A percentile compares a stretch with the other conserved stretches of the same genome.
These are phyloP conservation scores for Phaethon lepturus DNA, from an alignment of 2,113 vertebrate species.

Conservation along the genomic window DNA sequence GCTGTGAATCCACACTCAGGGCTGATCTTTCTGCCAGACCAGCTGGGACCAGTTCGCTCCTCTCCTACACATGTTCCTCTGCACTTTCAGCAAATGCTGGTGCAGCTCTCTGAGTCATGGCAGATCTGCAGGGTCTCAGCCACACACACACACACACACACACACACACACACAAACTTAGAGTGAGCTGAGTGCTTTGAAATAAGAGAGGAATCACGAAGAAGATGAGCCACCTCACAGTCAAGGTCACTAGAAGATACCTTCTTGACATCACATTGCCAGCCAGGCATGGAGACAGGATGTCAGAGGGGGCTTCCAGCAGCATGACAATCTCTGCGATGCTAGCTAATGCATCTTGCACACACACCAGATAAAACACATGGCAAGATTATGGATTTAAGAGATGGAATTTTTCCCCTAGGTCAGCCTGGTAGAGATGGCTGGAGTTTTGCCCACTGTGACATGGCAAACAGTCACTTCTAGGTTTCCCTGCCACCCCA, in stretches of 20 bases:
- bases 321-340: neutral
- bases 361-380: neutral
- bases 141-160: neutral
- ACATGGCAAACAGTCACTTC: neutral
- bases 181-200: no score
- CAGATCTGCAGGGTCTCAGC: neutral
- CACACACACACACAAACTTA: neutral
- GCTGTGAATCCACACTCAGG: neutral
- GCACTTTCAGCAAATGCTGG: neutral
- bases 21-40: neutral
- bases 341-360: neutral
- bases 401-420: neutral
- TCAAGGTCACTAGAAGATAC: neutral
- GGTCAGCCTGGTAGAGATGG: neutral
- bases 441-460: neutral
- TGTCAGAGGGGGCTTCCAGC: neutral
- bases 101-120: neutral
- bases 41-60: neutral
- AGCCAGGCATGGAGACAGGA: neutral
- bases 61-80: neutral
- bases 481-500: neutral
- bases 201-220: neutral
- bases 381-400: neutral
- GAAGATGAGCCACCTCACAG: neutral
- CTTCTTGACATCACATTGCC: fast-evolving